phyloP scores from a whole-genome alignment of 2,888 invertebrate genomes.

The Catocala nupta region DNA sequence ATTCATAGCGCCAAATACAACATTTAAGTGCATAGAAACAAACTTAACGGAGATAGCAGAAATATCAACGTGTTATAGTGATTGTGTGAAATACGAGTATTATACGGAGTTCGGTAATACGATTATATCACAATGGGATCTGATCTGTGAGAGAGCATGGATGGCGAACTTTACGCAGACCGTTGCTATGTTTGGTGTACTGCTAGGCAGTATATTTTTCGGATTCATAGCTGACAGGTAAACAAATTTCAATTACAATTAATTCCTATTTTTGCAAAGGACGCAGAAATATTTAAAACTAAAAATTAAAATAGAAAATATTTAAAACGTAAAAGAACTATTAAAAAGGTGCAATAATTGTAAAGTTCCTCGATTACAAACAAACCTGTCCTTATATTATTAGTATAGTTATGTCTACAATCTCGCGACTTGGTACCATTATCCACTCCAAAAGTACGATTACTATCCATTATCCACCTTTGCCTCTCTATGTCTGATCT shows the following conservation, averaged over 20 bases:
- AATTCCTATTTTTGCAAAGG: too few species aligned
- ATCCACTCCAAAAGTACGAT: too few species aligned
- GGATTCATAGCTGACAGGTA: conserved; percentile 91
- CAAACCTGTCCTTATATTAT: too few species aligned
- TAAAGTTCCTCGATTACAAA: too few species aligned
- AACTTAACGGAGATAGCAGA: conserved; percentile 60
- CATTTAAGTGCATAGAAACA: conserved; percentile 75
- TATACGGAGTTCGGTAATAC: conserved; percentile 89
- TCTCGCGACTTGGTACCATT: too few species aligned
- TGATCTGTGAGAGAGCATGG: conserved; percentile 89
- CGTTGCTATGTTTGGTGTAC: conserved; percentile 90
- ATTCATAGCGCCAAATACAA: conserved; percentile 89
- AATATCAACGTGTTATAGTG: conserved; percentile 77
- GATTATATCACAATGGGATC: conserved; percentile 90
- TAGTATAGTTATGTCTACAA: too few species aligned
- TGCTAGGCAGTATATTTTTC: conserved; percentile 90
- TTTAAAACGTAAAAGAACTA: too few species aligned
- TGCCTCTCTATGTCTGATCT: too few species aligned
- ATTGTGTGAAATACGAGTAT: conserved; percentile 85
- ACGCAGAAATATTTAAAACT: too few species aligned
- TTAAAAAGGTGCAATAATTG: too few species aligned
- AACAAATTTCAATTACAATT: conserved; percentile 44
- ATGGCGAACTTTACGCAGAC: conserved; percentile 90
- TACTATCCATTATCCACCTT: too few species aligned
- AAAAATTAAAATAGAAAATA: too few species aligned